A percentile compares a stretch with the other conserved stretches of the same genome.
Conservation (phyloP, 30 jellyfish, hydroid and myxozoan species). For the Euphysa ruthae region DNA sequence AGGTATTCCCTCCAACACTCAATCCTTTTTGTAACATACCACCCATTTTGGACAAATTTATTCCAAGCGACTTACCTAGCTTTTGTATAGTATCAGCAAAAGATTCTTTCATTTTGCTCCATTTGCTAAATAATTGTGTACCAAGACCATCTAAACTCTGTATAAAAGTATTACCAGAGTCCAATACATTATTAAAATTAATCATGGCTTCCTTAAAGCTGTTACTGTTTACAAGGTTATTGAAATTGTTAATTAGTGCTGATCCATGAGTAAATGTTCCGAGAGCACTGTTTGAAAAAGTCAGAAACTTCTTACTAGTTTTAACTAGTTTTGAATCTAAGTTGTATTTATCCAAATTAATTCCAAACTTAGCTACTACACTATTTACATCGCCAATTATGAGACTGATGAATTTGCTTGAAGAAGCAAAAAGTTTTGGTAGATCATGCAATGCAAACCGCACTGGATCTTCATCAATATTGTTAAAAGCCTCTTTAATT, state of each 20-base stretch:
- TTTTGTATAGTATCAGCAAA: constrained; percentile 37
- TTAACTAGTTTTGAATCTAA: constrained; percentile 66
- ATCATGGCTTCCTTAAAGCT: constrained; percentile 58
- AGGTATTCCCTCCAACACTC: constrained; percentile 36
- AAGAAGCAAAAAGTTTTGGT: constrained; percentile 57
- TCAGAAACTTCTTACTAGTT: constrained; percentile 58
- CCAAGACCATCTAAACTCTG: constrained; percentile 63
- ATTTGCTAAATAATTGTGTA: constrained; percentile 37
- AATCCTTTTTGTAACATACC: constrained; percentile 37
- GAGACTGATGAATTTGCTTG: constrained; percentile 42
- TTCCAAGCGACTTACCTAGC: constrained; percentile 57
- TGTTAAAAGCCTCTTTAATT: constrained; percentile 55
- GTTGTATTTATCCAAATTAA: constrained; percentile 40
- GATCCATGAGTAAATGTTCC: constrained; percentile 70
- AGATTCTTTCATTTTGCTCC: constrained; percentile 67
- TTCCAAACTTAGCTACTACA: constrained; percentile 46
- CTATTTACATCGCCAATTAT: constrained; percentile 52
- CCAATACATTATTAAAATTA: constrained; percentile 52
- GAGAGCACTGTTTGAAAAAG: constrained; percentile 56
- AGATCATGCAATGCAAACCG: constrained; percentile 73
- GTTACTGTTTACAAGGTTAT: constrained; percentile 52
- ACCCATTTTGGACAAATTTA: constrained; percentile 60
- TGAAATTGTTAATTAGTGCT: constrained; percentile 48
- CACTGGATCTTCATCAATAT: constrained; percentile 68
- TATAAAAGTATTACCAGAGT: constrained; percentile 54